Evolutionary conservation across 2,888 invertebrate species (phyloP).

Genomic region (Pharmacophagus antenor): DNA sequence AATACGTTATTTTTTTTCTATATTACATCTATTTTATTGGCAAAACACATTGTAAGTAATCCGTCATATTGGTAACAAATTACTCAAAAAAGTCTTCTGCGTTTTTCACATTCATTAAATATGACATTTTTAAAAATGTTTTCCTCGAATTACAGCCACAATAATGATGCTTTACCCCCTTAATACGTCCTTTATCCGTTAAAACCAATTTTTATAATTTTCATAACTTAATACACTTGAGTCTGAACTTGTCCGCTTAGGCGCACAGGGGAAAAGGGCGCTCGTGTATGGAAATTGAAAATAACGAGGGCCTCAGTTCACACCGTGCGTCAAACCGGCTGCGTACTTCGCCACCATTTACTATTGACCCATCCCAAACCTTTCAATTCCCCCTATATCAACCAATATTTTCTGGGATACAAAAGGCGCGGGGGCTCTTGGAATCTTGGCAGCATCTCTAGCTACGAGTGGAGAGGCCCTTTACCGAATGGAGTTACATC

Average conservation of each 20-base stretch:
- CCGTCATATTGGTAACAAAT: too few relatives aligned
- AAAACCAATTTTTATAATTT: constrained; percentile 68
- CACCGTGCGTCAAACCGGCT: constrained; percentile 73
- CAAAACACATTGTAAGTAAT: too few relatives aligned
- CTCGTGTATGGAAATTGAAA: constrained; percentile 80
- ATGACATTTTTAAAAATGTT: too few relatives aligned
- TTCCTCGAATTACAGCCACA: not conserved
- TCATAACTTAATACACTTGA: constrained; percentile 75
- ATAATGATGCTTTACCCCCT: not conserved
- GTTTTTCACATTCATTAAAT: too few relatives aligned
- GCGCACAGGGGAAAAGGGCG: constrained; percentile 69
- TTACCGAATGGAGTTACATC: constrained; percentile 78
- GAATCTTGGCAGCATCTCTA: constrained; percentile 62
- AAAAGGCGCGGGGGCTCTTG: constrained; percentile 56
- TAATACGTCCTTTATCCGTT: too few relatives aligned
- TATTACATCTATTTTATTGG: too few relatives aligned
- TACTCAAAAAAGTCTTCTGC: too few relatives aligned
- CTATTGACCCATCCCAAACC: constrained; percentile 59
- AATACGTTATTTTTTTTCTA: too few relatives aligned
- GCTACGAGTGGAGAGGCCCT: constrained; percentile 74
- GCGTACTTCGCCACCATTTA: constrained; percentile 59
- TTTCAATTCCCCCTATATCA: constrained; percentile 59
- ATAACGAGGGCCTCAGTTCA: constrained; percentile 78
- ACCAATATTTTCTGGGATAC: constrained; percentile 57
- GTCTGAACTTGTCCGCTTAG: constrained; percentile 66